Evolutionary conservation across 2,888 invertebrate species (phyloP).

Genomic region (Resseliella maxima): DNA sequence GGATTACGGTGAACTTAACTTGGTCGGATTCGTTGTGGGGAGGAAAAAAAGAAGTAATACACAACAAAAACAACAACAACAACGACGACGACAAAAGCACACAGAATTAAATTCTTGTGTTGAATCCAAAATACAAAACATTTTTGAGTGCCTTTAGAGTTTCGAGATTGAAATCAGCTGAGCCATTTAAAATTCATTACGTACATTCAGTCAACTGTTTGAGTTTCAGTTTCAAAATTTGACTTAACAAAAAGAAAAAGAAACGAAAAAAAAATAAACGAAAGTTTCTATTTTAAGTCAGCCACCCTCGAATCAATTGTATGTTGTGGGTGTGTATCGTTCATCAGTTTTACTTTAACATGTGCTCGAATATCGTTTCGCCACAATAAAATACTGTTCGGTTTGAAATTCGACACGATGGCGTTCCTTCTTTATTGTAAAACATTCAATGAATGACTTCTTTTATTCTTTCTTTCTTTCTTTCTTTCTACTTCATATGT

Average conservation of each 20-base stretch:
- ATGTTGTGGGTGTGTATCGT: neutral
- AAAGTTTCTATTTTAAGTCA: neutral
- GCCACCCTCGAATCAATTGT: neutral
- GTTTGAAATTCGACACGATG: neutral
- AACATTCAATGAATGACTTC: neutral
- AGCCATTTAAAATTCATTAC: too few species aligned
- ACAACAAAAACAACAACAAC: neutral
- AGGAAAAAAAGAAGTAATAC: neutral
- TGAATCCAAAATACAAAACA: too few species aligned
- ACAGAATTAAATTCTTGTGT: too few species aligned
- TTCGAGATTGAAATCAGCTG: conserved; percentile 5
- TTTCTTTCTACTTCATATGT: neutral
- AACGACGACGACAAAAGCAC: too few species aligned
- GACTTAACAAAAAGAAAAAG: too few species aligned
- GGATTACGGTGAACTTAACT: neutral
- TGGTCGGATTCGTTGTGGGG: neutral
- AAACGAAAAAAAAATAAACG: neutral
- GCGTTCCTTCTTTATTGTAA: neutral
- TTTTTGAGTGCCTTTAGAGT: too few species aligned
- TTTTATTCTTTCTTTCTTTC: neutral
- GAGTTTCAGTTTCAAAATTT: too few species aligned
- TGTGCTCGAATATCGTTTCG: neutral
- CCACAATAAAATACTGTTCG: neutral
- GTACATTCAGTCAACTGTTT: too few species aligned
- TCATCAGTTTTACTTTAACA: neutral